Evolutionary conservation across 2,113 vertebrate genomes (phyloP).

Genomic region (Cercocebus atys): DNA sequence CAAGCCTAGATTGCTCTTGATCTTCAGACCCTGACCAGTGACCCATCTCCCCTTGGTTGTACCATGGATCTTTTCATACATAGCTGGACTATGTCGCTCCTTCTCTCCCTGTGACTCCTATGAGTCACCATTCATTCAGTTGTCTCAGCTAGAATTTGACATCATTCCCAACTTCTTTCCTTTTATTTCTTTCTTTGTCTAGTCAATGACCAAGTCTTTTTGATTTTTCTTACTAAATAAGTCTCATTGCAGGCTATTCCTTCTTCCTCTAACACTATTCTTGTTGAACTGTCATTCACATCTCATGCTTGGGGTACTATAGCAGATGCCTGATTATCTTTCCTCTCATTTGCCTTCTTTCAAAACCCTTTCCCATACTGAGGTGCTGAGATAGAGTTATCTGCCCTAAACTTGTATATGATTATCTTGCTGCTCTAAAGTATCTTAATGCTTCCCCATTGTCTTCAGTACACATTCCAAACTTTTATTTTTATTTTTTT

Average conservation of each 20-base stretch:
- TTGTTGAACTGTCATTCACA: neutral
- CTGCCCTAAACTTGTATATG: neutral
- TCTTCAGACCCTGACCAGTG: neutral
- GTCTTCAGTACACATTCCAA: neutral
- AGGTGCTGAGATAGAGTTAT: neutral
- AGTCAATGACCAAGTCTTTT: neutral
- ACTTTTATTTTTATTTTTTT: neutral
- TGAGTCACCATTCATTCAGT: neutral
- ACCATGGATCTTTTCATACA: neutral
- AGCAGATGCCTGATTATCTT: neutral
- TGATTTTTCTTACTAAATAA: neutral
- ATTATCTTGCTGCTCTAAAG: neutral
- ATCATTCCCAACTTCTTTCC: neutral
- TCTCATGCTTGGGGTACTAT: neutral
- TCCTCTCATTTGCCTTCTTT: neutral
- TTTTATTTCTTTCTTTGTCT: neutral
- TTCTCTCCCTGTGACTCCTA: neutral
- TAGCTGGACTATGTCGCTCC: neutral
- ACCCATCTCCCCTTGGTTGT: neutral
- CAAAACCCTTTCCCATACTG: neutral
- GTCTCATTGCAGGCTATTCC: neutral
- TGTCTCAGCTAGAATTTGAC: neutral
- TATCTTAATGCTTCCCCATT: neutral
- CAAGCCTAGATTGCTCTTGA: neutral
- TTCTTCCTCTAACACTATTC: neutral